Base-by-base conservation (phyloP, 2,888 invertebrate species). In the Sphinx pinastri region DNA sequence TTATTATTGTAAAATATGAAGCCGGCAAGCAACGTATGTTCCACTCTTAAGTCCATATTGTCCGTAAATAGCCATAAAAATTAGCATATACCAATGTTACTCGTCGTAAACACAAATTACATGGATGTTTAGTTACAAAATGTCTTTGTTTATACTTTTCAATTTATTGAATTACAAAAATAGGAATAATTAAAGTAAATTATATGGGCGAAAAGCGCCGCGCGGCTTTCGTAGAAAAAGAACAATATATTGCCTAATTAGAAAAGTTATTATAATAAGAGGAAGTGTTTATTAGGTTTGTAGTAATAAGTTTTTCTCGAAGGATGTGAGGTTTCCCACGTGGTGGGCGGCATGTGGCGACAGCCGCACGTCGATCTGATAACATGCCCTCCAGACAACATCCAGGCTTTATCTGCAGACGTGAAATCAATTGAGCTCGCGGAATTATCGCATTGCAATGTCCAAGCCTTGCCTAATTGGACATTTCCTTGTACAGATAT, bases 1-100 rank as follows among this genome's bases (percentile, higher is more conserved):
- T 94, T 93, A 93, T 89, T 80, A 84, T 85, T 89, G 91, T 94
- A 90, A 93, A 93, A 93, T 94, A 93, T 93, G 90, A 93, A 90
- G 87, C 88, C 90, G 87, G 87, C 86, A 81, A 82, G 80, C 86
- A 81, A 63, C 86, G 86, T 84, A 85, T 89, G 84, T 82, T 81
- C 78, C 83, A 87, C 72, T 87, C 83, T 88, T 85, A 89, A 88
- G 85, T 84, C 83, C 79, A 86, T 87, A 86, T 84, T 80, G 84
- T 85, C 85, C 84, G 88, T 91, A 90, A 91, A 88, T 83, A 86
- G 88, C 82, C 73, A 88, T 93, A 89, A 89, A 89, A 86, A 93
- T 94, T 93, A 82, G 88, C 93, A 94, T 94, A 93, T 93, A 90
- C 90, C 89, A 88, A 89, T 88, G 88, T 87, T 86, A 87, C 83